Conservation (phyloP, 2,888 invertebrate species). For the Cosmorhoe ocellata region DNA sequence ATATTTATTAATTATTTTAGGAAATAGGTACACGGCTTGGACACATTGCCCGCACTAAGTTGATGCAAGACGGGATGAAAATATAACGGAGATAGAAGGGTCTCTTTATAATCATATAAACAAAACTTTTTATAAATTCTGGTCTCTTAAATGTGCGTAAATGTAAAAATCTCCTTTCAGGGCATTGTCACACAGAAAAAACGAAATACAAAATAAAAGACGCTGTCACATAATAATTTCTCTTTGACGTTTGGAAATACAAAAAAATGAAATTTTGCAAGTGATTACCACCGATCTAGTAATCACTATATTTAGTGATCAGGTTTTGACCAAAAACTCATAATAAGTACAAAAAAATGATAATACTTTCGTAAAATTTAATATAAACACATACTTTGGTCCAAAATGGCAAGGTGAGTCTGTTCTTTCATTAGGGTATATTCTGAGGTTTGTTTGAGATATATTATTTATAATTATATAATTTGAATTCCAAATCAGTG, state of each 20-base stretch:
- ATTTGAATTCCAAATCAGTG: no score
- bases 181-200: slow-evolving; percentile 1
- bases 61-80: no score
- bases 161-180: neutral
- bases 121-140: neutral
- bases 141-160: neutral
- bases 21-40: no score
- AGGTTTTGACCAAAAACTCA: slow-evolving; percentile 13
- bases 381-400: slow-evolving; percentile 23
- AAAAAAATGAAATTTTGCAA: slow-evolving; percentile 14
- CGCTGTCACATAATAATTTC: slow-evolving; percentile 1
- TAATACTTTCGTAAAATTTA: slow-evolving; percentile 27
- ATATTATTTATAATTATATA: no score
- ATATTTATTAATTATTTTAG: no score
- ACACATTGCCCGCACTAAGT: no score
- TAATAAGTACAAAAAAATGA: slow-evolving; percentile 35
- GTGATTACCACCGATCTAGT: neutral
- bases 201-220: slow-evolving; percentile 2
- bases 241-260: slow-evolving; percentile 10
- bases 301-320: slow-evolving; percentile 2
- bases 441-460: no score
- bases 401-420: slow-evolving; percentile 42
- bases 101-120: neutral
- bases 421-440: neutral
- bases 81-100: no score